These are phyloP conservation scores for Acleris sparsana DNA, from an alignment of 2,888 invertebrate genomes.

Conservation along the genomic window DNA sequence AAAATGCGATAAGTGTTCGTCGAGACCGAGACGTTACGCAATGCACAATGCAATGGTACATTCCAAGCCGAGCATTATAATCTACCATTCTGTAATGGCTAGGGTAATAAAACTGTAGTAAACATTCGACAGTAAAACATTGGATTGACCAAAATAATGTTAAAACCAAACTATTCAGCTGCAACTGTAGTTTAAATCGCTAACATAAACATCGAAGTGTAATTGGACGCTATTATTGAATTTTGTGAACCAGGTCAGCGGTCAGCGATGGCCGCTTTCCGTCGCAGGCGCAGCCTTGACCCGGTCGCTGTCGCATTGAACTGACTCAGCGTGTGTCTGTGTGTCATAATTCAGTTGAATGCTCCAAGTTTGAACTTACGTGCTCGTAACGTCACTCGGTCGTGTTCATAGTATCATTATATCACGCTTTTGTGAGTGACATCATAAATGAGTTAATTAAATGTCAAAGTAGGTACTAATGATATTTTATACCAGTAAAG, in stretches of 20 bases:
- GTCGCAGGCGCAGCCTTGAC: conserved; percentile 60
- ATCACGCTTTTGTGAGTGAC: too few species aligned
- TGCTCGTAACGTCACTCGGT: conserved; percentile 13
- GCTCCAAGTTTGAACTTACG: conserved; percentile 8
- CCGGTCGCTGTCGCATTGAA: conserved; percentile 38
- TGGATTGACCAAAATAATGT: not conserved
- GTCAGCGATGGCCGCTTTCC: conserved; percentile 50
- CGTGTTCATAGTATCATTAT: conserved; percentile 22
- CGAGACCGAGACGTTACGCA: conserved; percentile 61
- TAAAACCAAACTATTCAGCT: not conserved
- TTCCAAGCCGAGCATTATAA: conserved; percentile 49
- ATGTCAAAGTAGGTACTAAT: not conserved
- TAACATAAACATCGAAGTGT: conserved; percentile 34
- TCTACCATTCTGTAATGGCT: conserved; percentile 39
- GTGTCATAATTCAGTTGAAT: conserved; percentile 18
- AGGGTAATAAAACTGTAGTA: conserved; percentile 27
- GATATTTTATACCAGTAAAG: too few species aligned
- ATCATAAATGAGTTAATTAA: not conserved
- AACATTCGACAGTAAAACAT: conserved; percentile 33
- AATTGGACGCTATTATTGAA: conserved; percentile 59
- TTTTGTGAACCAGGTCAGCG: conserved; percentile 66
- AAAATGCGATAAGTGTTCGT: conserved; percentile 63
- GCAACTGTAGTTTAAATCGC: not conserved
- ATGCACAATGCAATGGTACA: conserved; percentile 47
- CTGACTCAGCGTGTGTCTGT: conserved; percentile 31